phyloP scores from a whole-genome alignment of 1,140 invertebrate species.

The Hermetia illucens region DNA sequence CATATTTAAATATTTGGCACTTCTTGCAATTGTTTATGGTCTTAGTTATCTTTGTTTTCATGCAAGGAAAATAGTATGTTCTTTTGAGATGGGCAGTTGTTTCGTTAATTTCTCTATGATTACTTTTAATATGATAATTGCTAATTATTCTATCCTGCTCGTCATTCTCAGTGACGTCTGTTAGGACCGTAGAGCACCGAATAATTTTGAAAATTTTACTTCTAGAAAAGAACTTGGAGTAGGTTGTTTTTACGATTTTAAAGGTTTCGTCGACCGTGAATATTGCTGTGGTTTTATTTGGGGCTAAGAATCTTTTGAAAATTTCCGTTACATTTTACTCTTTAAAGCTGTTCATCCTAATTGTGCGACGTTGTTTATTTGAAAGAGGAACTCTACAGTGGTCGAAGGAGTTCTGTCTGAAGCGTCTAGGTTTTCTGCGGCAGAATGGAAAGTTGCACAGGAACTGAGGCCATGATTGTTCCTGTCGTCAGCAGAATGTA shows the following conservation, averaged over 20 bases:
- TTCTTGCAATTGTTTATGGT: slow-evolving; percentile 8
- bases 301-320: not conserved
- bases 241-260: no score
- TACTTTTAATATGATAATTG: slow-evolving; percentile 13
- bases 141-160: slow-evolving; percentile 5
- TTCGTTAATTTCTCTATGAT: slow-evolving; percentile 11
- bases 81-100: slow-evolving; percentile 5
- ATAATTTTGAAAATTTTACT: slow-evolving; percentile 6
- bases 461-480: no score
- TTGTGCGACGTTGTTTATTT: not conserved
- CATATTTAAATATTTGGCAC: slow-evolving; percentile 16
- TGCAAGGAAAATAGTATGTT: slow-evolving; percentile 8
- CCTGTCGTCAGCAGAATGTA: no score
- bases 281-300: no score
- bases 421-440: no score
- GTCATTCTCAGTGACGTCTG: not conserved
- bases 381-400: no score
- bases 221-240: no score
- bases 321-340: not conserved
- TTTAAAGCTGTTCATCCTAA: not conserved
- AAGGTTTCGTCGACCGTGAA: no score
- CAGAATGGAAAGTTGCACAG: no score
- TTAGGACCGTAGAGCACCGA: not conserved
- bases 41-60: not conserved
- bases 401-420: no score